Conservation (phyloP, 2,888 invertebrate species). For the Brachyopa scutellaris region DNA sequence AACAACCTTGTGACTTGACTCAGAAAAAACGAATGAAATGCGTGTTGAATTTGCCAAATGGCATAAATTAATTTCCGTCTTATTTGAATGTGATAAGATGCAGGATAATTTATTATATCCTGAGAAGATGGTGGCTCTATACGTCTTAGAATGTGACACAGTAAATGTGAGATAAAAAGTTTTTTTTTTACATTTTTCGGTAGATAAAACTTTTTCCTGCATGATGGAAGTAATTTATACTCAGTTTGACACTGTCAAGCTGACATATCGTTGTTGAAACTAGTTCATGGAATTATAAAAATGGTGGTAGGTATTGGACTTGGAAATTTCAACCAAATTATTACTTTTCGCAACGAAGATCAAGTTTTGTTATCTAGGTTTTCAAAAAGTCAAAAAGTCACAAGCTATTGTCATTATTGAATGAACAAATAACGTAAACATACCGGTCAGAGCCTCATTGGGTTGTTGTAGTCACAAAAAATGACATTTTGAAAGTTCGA, state of each 20-base stretch:
- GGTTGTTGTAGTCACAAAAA: too few species aligned
- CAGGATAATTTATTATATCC: not conserved
- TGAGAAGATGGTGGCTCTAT: not conserved
- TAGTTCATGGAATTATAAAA: not conserved
- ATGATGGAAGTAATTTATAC: constrained; percentile 1
- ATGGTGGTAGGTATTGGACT: too few species aligned
- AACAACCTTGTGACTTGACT: not conserved
- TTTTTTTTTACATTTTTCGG: not conserved
- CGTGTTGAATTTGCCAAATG: not conserved
- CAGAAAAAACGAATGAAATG: not conserved
- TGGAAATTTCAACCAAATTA: too few species aligned
- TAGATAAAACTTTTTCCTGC: not conserved
- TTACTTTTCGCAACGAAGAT: too few species aligned
- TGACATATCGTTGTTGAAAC: not conserved
- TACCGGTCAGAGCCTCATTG: too few species aligned
- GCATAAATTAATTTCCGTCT: not conserved
- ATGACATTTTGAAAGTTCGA: too few species aligned
- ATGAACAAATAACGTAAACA: too few species aligned
- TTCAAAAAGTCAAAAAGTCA: too few species aligned
- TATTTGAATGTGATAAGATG: not conserved
- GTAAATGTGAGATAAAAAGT: constrained; percentile 1
- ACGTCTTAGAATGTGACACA: not conserved
- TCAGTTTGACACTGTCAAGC: not conserved
- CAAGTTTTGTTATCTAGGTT: too few species aligned
- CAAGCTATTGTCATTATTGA: too few species aligned